phyloP scores from a whole-genome alignment of 1,140 invertebrate genomes.

The Nylanderia fulva region DNA sequence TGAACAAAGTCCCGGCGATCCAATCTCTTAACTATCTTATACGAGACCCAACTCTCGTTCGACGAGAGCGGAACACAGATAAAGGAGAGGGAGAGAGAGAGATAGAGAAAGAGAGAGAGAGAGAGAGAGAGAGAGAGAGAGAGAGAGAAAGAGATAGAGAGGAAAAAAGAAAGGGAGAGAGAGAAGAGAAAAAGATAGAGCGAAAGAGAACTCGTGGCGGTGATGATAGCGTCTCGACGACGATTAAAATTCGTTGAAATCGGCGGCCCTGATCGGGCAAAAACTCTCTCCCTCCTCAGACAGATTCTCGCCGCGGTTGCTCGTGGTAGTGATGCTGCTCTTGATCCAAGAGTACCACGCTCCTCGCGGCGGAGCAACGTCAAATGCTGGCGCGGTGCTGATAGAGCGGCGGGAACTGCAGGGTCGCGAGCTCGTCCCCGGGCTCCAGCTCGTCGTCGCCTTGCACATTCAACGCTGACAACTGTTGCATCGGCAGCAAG shows the following conservation, averaged over 20 bases:
- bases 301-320: constrained; percentile 80
- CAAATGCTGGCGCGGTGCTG: constrained; percentile 88
- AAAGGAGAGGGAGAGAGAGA: too few relatives aligned
- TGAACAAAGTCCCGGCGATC: constrained; percentile 11
- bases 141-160: background rate
- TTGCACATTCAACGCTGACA: constrained; percentile 84
- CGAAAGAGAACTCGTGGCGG: constrained; percentile 39
- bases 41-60: constrained; percentile 17
- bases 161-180: too few relatives aligned
- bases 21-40: constrained; percentile 15
- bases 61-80: background rate
- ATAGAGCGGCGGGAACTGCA: constrained; percentile 86
- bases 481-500: constrained; percentile 89
- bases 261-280: constrained; percentile 33
- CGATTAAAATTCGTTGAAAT: constrained; percentile 69
- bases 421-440: constrained; percentile 83
- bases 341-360: constrained; percentile 72
- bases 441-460: constrained; percentile 85
- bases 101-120: background rate
- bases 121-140: background rate
- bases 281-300: constrained; percentile 71
- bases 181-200: background rate
- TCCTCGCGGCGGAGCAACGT: constrained; percentile 77
- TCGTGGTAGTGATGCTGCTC: constrained; percentile 72
- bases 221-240: constrained; percentile 44